A percentile compares a stretch with the other conserved stretches of the same genome.
These are phyloP conservation scores for Calosoma granatense DNA, from an alignment of 1,140 invertebrate genomes.

Conservation along the genomic window DNA sequence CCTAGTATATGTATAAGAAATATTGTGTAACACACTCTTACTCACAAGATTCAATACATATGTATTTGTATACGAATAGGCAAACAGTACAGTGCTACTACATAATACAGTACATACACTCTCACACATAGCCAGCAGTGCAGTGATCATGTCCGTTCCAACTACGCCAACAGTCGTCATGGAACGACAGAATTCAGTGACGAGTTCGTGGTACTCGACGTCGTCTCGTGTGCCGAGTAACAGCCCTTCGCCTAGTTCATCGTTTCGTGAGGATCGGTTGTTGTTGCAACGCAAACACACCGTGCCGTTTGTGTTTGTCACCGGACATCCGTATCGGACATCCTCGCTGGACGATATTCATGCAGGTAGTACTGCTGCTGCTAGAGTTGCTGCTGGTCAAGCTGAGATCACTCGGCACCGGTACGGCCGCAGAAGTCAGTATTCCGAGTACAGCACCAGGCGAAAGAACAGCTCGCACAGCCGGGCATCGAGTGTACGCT, in stretches of 20 bases:
- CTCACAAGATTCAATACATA: no score
- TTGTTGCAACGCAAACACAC: neutral
- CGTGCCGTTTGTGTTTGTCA: neutral
- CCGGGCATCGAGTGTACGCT: neutral
- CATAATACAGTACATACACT: no score
- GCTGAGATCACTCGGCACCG: neutral
- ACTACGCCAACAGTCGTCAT: no score
- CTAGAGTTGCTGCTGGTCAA: neutral
- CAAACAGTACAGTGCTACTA: no score
- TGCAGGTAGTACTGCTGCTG: neutral
- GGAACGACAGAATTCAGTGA: neutral
- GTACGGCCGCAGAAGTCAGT: neutral
- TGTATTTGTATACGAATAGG: no score
- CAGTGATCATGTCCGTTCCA: no score
- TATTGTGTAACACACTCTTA: no score
- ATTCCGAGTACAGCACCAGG: neutral
- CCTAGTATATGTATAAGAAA: no score
- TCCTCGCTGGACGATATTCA: neutral
- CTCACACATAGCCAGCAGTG: no score
- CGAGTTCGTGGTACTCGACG: neutral
- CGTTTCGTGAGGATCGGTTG: slow-evolving; percentile 5
- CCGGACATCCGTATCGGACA: neutral
- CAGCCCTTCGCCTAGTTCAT: slow-evolving; percentile 8
- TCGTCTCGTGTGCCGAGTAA: slow-evolving; percentile 1
- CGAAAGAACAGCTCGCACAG: slow-evolving; percentile 27